Evolutionary conservation across 1,140 invertebrate species (phyloP), one percentile per base, ranked within the genome.

Genomic region (Tetranychus cinnabarinus): DNA sequence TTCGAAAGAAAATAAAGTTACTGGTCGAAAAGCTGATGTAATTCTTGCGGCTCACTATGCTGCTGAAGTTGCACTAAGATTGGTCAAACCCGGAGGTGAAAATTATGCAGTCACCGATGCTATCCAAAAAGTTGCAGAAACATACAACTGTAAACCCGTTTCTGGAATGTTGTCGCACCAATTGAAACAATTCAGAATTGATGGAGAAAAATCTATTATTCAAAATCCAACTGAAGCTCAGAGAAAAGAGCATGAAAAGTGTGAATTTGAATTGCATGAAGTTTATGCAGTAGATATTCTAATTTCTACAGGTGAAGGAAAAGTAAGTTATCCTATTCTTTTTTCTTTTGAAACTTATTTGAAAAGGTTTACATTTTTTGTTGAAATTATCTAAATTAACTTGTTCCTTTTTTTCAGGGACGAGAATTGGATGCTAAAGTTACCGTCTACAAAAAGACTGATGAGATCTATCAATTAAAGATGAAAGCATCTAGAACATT

Each of bases 201-300:
- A 98, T 76, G 95, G 93, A 34, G 92, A 97, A 67, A 99, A 99
- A 76, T 92, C 91, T 23, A 96, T 99, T 65, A 97, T 97, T 68
- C 88, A 93, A 73, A 95, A 97, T 75, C 95, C 96, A 4, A 90
- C 84, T 68, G 95, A 98, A 71, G 85, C 88, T 56, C 95, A 98
- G 71, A 75, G 86, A 66, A 93, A 95, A 72, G 93, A 97, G 71
- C 88, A 97, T 72, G 95, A 98, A 74, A 96, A 96, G 71, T 90
- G 84, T 73, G 86, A 86, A 62, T 85, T 99, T 73, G 91, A 96
- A 72, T 83, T 86, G 60, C 82, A 97, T 74, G 95, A 98, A 78
- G 93, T 97, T 2, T 99, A 97, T 77, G 92, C 88, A 39, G 86
- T 99, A 78, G 96, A 99, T 79, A 87, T 98, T 13, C 78, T 99